Evolutionary conservation across 2,113 vertebrate species (phyloP), one percentile per base, ranked within the genome.

Genomic region (Nycticorax nycticorax): DNA sequence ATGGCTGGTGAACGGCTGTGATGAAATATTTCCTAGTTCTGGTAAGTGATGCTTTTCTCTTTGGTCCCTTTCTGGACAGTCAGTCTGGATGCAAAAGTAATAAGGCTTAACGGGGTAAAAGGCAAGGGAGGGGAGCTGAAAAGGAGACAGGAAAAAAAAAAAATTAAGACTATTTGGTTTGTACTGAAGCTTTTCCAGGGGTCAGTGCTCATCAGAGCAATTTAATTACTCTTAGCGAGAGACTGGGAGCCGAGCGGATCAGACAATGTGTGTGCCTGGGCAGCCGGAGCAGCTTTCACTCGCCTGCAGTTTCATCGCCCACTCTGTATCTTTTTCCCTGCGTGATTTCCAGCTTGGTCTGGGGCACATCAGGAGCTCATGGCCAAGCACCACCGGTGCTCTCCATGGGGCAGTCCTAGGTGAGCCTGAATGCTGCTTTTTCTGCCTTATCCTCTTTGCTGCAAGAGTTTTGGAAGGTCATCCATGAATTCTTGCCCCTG

Each of bases 11-110:
- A 89, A 94, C 1, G 63, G 79, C 81, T 95, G 78, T 67, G 57
- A 59, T 77, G 43, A 83, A 47, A 59, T 33, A 84, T 85, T 96
- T 41, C 74, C 64, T 80, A 85, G 53, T 73, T 97, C 96, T 75
- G 98, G 98, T 98, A 98, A 99, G 98, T 53, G 39, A 90, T 89
- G 27, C 53, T 92, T 97, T 93, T 96, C 63, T 59, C 53, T 92
- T 91, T 83, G 17, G 56, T 91, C n/a, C 33, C 21, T 92, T 57
- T 91, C 84, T 79, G 91, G 84, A 41, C 50, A 28, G 24, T 56
- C 33, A 8, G 28, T 87, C 60, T 6, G 1, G 63, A 27, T 64
- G 69, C 10, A 60, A 66, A 88, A 88, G 53, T 37, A 83, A 48
- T 55, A 45, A 86, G 71, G 72, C 10, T 92, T 92, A 91, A 41